Evolutionary conservation across 2,113 vertebrate species (phyloP).

Genomic region (Gasterosteus aculeatus): DNA sequence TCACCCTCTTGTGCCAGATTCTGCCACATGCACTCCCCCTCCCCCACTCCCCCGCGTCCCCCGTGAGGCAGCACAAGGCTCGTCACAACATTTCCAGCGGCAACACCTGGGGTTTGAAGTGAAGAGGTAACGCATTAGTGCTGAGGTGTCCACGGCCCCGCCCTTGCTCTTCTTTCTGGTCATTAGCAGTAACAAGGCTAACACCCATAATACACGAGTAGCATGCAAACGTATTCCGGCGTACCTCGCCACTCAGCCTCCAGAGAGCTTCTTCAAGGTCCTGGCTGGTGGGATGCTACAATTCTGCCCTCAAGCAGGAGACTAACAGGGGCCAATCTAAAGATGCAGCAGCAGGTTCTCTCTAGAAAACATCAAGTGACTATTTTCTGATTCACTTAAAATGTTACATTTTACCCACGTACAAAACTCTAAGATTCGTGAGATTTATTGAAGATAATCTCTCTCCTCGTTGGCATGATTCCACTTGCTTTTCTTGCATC

Average conservation of each 20-base stretch:
- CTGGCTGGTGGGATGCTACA: constrained; percentile 51
- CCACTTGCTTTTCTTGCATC: neutral
- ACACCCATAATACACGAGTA: constrained; percentile 57
- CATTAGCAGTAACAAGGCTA: constrained; percentile 74
- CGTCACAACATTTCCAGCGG: constrained; percentile 56
- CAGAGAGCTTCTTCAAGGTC: constrained; percentile 64
- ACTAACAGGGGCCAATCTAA: constrained; percentile 18
- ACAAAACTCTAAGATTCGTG: neutral
- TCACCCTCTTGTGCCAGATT: neutral
- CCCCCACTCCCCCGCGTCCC: constrained; percentile 13
- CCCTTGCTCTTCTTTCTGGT: constrained; percentile 43
- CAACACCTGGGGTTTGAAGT: constrained; percentile 52
- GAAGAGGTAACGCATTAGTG: constrained; percentile 60
- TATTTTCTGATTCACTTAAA: constrained; percentile 5
- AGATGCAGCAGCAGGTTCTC: constrained; percentile 33
- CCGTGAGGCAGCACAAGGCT: constrained; percentile 34
- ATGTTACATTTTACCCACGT: neutral
- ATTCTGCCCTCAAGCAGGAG: constrained; percentile 50
- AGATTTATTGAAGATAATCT: neutral
- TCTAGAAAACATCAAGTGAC: constrained; percentile 17
- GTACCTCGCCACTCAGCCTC: constrained; percentile 53
- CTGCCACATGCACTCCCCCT: constrained; percentile 16
- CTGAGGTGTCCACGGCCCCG: constrained; percentile 46
- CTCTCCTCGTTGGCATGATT: neutral
- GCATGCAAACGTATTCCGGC: constrained; percentile 59